A percentile compares a stretch with the other conserved stretches of the same genome.
Evolutionary conservation across 92 coral and sea anemone species (phyloP).

Genomic region (Isaurus tuberculatus): DNA sequence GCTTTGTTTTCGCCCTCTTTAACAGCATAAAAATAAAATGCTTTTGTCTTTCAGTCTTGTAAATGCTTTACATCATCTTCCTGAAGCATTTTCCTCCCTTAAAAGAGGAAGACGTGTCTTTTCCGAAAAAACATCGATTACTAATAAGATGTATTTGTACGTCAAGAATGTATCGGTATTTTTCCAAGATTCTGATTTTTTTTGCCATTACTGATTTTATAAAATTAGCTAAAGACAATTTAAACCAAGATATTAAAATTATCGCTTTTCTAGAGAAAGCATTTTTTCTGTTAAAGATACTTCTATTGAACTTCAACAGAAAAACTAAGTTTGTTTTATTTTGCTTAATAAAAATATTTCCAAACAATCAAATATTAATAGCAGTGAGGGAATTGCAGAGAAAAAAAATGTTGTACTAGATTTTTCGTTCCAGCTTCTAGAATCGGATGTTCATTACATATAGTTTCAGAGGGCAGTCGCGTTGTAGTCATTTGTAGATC

Average conservation of each 20-base stretch:
- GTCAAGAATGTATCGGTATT: neutral
- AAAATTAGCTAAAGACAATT: neutral
- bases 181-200: neutral
- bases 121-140: neutral
- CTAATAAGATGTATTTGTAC: neutral
- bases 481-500: neutral
- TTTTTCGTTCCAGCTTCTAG: neutral
- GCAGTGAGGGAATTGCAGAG: neutral
- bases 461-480: neutral
- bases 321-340: conserved; percentile 5
- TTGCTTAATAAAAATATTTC: conserved; percentile 13
- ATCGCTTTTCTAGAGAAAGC: neutral
- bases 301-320: neutral
- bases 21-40: neutral
- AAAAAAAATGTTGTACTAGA: neutral
- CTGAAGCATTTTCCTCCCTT: neutral
- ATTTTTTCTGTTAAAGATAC: neutral
- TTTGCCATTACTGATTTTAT: neutral
- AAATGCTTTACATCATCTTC: neutral
- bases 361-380: conserved; percentile 34
- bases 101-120: neutral
- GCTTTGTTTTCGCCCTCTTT: neutral
- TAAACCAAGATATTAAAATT: neutral
- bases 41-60: neutral
- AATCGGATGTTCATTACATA: neutral